A percentile compares a stretch with the other conserved stretches of the same genome.
phyloP scores from a whole-genome alignment of 2,113 vertebrate genomes.

The Rallus limicola region DNA sequence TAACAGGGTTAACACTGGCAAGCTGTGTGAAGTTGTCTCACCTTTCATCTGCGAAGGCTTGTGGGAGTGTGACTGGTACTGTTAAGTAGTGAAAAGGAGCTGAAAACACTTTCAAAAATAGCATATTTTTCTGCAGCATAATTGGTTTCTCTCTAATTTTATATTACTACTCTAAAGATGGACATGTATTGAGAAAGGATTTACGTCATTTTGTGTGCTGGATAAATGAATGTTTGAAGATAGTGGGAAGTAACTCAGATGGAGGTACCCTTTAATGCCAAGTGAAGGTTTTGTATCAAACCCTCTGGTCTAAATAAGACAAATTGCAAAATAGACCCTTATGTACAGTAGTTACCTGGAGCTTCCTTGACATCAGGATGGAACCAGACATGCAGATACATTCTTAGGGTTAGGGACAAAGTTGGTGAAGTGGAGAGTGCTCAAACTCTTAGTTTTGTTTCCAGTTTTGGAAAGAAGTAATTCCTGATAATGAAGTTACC shows the following conservation, averaged over 20 bases:
- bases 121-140: conserved; percentile 2
- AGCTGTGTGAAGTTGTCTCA: conserved; percentile 32
- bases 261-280: not conserved
- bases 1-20: conserved; percentile 32
- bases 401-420: not conserved
- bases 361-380: not conserved
- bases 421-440: not conserved
- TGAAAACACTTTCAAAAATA: conserved; percentile 45
- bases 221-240: not conserved
- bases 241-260: not conserved
- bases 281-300: not conserved
- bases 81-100: conserved; percentile 25
- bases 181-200: not conserved
- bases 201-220: not conserved
- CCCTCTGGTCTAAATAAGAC: not conserved
- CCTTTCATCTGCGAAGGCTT: conserved; percentile 34
- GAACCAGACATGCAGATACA: rapidly evolving
- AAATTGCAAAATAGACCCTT: not conserved
- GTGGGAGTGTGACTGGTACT: conserved; percentile 53
- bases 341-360: not conserved
- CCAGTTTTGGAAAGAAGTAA: no score
- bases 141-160: conserved; percentile 18
- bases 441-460: not conserved
- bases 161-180: not conserved
- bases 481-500: not conserved